Conservation (phyloP, 2,113 vertebrate species). For the Pongo abelii region DNA sequence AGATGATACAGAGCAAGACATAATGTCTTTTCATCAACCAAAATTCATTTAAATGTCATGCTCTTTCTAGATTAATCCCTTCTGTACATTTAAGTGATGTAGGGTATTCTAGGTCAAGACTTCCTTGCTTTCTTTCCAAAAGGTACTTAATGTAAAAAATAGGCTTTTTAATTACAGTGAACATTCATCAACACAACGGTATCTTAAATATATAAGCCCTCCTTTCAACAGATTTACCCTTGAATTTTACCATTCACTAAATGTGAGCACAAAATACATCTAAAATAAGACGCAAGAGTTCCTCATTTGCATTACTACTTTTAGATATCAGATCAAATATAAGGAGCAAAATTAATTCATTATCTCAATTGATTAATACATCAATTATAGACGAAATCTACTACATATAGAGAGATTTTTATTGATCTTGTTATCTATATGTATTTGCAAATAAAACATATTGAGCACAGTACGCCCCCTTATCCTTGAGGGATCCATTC, state of each 20-base stretch:
- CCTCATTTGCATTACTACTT: not conserved
- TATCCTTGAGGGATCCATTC: not conserved
- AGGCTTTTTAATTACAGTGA: not conserved
- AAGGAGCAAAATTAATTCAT: slow-evolving; percentile 5
- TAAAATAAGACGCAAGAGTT: not conserved
- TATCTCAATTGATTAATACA: not conserved
- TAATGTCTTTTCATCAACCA: not conserved
- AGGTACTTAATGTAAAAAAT: not conserved
- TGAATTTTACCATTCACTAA: not conserved
- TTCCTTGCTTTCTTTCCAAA: not conserved
- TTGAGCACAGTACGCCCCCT: not conserved
- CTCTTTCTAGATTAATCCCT: not conserved
- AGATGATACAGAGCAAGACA: not conserved
- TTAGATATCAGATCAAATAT: not conserved
- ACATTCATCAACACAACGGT: not conserved
- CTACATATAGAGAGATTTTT: not conserved
- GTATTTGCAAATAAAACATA: not conserved
- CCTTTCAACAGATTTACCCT: not conserved
- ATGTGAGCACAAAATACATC: not conserved
- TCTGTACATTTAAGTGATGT: not conserved
- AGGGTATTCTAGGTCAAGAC: not conserved
- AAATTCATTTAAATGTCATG: not conserved
- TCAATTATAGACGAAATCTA: not conserved
- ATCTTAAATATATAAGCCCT: not conserved
- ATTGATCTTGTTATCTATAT: not conserved